Base-by-base conservation (phyloP, 2,797 vertebrate genomes). In the Intellagama lesueurii region DNA sequence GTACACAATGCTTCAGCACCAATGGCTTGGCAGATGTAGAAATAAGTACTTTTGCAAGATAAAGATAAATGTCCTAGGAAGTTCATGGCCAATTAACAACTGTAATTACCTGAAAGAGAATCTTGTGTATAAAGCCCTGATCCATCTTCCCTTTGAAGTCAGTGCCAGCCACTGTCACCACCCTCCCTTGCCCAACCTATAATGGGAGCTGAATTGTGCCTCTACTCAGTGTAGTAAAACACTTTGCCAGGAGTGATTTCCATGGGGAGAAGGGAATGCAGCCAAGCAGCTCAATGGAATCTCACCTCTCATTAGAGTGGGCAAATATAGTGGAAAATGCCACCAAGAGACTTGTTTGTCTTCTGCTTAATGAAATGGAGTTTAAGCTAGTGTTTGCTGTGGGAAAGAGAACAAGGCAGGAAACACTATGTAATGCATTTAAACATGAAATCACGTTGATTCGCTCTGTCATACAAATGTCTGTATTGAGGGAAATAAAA, bases 341-440 rank as follows among this genome's bases (percentile, higher is more conserved):
- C 75, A 30, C 35, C 84, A 30, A 40, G 79, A 82, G 40, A 11
- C 40, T 78, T n/a, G 68, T 32, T 83, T 52, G 40, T 60, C 35
- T 47, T 44, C n/a, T 44, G 6, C 40, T 88, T 91, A 88, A 91
- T 88, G 73, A 52, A 86, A 22, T n/a, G 26, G 72, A 26, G 26
- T 64, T 82, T 77, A 70, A 81, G 64, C 47, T 76, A 91, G 81
- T 81, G 78, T 90, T 90, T 86, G 77, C 70, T 64, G 30, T 35
- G 5, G 26, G 24, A 86, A 80, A 19, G 28, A 40, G 47, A 47
- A 72, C 49, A 22, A 72, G 17, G 60, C 16, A 64, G 60, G 19
- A 81, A 81, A 52, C 64, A 28, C 12, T 44, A 40, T n/a, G 32
- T 52, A 30, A 30, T 68, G 76, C 76, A 76, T 90, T 81, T 76